phyloP scores from a whole-genome alignment of 2,888 invertebrate genomes.

The Mesoligia furuncula region DNA sequence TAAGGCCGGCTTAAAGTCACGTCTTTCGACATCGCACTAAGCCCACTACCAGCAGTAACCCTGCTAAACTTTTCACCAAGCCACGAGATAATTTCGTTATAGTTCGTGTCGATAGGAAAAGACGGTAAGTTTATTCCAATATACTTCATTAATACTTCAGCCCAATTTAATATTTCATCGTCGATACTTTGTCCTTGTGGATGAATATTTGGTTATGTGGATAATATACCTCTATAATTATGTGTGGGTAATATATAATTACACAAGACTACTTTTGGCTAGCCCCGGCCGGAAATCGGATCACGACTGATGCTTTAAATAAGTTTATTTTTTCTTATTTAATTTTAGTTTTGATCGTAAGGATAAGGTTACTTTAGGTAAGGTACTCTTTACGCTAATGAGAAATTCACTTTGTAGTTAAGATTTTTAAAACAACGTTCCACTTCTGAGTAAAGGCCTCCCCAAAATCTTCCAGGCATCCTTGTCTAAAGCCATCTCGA shows the following conservation, averaged over 20 bases:
- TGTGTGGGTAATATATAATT: slow-evolving; percentile 14
- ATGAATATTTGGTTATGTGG: slow-evolving; percentile 16
- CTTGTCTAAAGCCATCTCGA: not conserved
- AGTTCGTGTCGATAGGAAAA: slow-evolving; percentile 1
- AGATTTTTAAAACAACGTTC: not conserved
- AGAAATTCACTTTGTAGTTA: not conserved
- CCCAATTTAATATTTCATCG: slow-evolving; percentile 33
- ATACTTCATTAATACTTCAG: not conserved
- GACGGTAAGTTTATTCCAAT: not conserved
- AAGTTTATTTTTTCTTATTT: no score
- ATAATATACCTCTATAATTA: no score
- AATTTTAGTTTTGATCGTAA: not conserved
- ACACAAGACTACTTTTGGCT: slow-evolving; percentile 14
- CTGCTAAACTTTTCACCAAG: not conserved
- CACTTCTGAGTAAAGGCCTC: not conserved
- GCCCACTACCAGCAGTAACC: not conserved
- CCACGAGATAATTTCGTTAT: not conserved
- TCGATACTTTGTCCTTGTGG: slow-evolving; percentile 16
- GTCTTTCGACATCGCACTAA: not conserved
- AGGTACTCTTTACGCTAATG: no score
- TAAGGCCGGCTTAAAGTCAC: no score
- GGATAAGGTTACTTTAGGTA: no score
- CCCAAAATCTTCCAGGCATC: not conserved
- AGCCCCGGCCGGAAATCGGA: not conserved
- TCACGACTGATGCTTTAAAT: no score